Base-by-base conservation (phyloP, 2,888 invertebrate species). In the Epistrophe eligans region DNA sequence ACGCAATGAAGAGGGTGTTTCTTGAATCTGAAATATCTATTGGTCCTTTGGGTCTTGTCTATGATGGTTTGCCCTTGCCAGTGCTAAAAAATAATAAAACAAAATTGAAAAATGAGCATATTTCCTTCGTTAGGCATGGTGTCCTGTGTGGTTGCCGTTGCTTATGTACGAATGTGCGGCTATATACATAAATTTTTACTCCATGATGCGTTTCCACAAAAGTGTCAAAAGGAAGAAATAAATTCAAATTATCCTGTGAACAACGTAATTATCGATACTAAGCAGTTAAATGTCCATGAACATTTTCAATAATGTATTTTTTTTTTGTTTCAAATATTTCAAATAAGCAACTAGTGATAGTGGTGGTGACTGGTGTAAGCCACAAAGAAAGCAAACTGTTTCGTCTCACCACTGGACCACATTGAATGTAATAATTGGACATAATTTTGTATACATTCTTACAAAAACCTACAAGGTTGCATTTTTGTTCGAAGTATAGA, bases 371-470 rank as follows among this genome's bases (percentile, higher is more conserved):
- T 66, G 48, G 67, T 62, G 19, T 67, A 50, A 76, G 66, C 79
- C 73, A 62, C 67, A 77, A 24, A 67, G 60, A 40, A 70, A 55
- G 28, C 50, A 32, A 70, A 24, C 15, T 67, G 13, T 89, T 92
- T 91, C 89, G 92, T 89, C 90, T 89, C 92, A 91, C 92, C 88
- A 88, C 89, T 89, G 91, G 91, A 90, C 81, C 84, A 87, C 90
- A 91, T 91, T 91, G 89, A 91, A 90, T 88, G 90, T 91, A 90
- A 92, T 92, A 90, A 92, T 92, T 91, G 91, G 89, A 90, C 91
- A 91, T 92, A 91, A 92, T 92, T 38, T 64, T 74, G 74, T 48
- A n/a, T n/a, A 60, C 43, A 66, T 72, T 87, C 58, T 79, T 76
- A 64, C 70, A 73, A 74, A 76, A 76, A 87, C 32, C 79, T 82